A percentile compares a stretch with the other conserved stretches of the same genome.
These are phyloP conservation scores for Raja brachyura DNA, from an alignment of 2,113 vertebrate species.

Conservation along the genomic window DNA sequence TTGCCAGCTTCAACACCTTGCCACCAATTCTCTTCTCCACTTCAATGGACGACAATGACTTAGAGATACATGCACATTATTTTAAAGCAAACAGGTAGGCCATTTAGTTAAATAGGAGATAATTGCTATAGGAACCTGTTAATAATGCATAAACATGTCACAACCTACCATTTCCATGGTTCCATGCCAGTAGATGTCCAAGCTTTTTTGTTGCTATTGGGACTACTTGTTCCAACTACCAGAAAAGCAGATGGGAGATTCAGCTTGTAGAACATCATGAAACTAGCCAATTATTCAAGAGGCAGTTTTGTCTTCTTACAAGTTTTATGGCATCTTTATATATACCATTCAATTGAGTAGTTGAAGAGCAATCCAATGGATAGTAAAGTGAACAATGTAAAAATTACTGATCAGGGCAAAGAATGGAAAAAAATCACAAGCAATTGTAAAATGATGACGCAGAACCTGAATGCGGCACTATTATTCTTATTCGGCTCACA, in stretches of 20 bases:
- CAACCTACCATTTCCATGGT: background rate
- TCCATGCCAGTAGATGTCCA: background rate
- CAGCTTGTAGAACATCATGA: background rate
- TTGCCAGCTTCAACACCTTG: no score
- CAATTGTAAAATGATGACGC: background rate
- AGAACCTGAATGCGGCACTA: background rate
- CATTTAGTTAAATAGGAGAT: background rate
- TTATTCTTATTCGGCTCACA: background rate
- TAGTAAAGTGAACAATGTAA: background rate
- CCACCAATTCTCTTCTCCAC: no score
- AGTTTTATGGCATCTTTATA: background rate
- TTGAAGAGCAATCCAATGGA: background rate
- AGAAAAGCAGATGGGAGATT: background rate
- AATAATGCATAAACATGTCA: background rate
- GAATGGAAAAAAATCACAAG: background rate
- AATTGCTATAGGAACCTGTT: background rate
- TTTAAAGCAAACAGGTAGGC: background rate
- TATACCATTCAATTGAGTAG: background rate
- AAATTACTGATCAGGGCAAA: no score
- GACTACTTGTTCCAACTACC: background rate
- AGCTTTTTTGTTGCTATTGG: background rate
- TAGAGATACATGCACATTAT: background rate
- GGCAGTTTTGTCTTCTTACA: background rate
- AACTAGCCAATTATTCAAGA: conserved; percentile 9
- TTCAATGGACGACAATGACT: no score